Conservation (phyloP, 2,888 invertebrate species). For the Oegoconia quadripuncta region DNA sequence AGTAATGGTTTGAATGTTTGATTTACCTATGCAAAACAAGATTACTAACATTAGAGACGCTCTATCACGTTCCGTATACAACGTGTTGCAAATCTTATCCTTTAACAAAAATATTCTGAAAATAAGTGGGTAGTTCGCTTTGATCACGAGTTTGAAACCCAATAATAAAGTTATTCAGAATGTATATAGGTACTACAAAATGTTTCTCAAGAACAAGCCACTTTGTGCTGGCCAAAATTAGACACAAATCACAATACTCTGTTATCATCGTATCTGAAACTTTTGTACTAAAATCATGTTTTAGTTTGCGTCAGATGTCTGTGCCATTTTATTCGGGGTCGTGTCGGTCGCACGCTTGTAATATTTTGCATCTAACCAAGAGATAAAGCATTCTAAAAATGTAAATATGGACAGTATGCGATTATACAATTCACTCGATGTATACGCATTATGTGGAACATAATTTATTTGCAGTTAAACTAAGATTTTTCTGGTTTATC, state of each 20-base stretch:
- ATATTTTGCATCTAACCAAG: not conserved
- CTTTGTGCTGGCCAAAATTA: not conserved
- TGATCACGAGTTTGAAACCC: no score
- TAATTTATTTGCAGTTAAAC: not conserved
- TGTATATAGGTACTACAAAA: no score
- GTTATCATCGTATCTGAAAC: not conserved
- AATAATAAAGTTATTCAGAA: no score
- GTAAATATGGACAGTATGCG: not conserved
- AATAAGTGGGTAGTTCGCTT: no score
- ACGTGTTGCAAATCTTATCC: slow-evolving; percentile 3
- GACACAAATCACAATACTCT: not conserved
- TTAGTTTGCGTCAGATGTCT: slow-evolving; percentile 1
- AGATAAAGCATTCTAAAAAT: not conserved
- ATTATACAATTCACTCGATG: not conserved
- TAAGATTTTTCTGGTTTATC: not conserved
- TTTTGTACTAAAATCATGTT: not conserved
- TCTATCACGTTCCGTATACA: slow-evolving; percentile 11
- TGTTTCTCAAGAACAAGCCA: no score
- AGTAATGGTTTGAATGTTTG: no score
- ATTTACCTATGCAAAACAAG: slow-evolving; percentile 12
- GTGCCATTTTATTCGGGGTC: slow-evolving; percentile 1
- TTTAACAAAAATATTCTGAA: no score
- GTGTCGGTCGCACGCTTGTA: slow-evolving; percentile 2
- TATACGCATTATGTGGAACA: no score
- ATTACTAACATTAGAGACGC: slow-evolving; percentile 8